These are phyloP conservation scores for Microplitis manilae DNA, from an alignment of 2,888 invertebrate genomes.

Conservation along the genomic window DNA sequence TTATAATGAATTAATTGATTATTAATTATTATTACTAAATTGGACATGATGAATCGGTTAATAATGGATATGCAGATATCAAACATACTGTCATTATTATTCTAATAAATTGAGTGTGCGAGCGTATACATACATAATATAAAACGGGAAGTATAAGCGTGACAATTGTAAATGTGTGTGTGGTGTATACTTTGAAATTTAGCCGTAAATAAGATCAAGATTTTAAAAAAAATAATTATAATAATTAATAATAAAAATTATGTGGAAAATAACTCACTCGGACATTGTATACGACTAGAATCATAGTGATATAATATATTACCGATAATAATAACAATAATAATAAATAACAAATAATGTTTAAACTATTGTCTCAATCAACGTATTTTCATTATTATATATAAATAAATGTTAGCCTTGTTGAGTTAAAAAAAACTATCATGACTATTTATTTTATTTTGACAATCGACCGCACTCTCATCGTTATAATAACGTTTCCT, in stretches of 20 bases:
- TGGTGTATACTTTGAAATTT: constrained; percentile 56
- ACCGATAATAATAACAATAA: constrained; percentile 66
- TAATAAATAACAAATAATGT: constrained; percentile 56
- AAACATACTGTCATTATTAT: neutral
- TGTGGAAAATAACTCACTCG: constrained; percentile 62
- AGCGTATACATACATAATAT: neutral
- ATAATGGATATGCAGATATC: neutral
- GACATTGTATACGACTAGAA: constrained; percentile 72
- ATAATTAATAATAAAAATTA: constrained; percentile 25
- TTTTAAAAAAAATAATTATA: neutral
- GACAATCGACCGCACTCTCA: constrained; percentile 46
- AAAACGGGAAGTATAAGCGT: neutral
- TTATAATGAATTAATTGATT: neutral
- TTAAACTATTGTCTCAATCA: constrained; percentile 72
- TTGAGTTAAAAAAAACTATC: constrained; percentile 68
- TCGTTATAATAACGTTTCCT: constrained; percentile 32
- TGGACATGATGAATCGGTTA: neutral
- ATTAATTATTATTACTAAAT: neutral
- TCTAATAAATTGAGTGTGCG: too few relatives aligned
- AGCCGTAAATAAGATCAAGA: constrained; percentile 21
- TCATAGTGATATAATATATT: constrained; percentile 70
- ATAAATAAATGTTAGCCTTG: constrained; percentile 72
- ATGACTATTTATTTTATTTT: constrained; percentile 50
- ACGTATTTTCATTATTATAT: constrained; percentile 70
- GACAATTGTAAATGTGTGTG: constrained; percentile 65